Base-by-base conservation (phyloP, 2,888 invertebrate species). In the Ophion obscuratus region DNA sequence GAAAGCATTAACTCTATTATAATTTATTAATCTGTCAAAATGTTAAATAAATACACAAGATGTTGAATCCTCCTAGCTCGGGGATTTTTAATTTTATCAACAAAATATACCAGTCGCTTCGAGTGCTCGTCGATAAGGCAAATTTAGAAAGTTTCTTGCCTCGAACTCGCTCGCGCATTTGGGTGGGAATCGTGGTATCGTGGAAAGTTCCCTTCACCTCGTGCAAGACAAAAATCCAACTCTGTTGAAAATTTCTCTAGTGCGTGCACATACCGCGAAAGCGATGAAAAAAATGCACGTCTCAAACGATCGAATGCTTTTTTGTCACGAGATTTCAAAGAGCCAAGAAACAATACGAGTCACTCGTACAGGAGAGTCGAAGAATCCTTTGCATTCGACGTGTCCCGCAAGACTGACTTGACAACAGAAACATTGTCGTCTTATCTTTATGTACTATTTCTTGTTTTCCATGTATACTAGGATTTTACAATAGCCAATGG, bases 181-280 rank as follows among this genome's bases (percentile, higher is more conserved):
- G 59, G 47, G n/a, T 61, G 68, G 64, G 73, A 74, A 53, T 78
- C 59, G 31, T 24, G 59, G 70, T 79, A 66, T 75, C 71, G 79
- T 86, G 87, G 84, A 87, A 84, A 87, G 84, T 87, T 80, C 79
- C 84, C 59, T 73, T 86, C 87, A 86, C 87, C 66, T 84, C 64
- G 62, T 74, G 10, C 44, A 36, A 73, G 57, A 36, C 53, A 68
- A 74, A 83, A 77, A 44, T 17, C 36, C 24, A 11, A 44, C 27
- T 64, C n/a, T n/a, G 64, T 75, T 77, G 61, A 5, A 70, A 31
- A 70, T 67, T 64, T 62, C 57, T 67, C 24, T 1, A 27, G 53
- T 67, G 62, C 44, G 62, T 81, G n/a, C 53, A 24, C 47, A 5
- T 73, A 20, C 31, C 53, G 53, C 53, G 53, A 62, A 9, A 59